Percentiles rank a stretch among this genome's conserved stretches.
Conservation (phyloP, 2,888 invertebrate genomes). For the Allacma fusca region DNA sequence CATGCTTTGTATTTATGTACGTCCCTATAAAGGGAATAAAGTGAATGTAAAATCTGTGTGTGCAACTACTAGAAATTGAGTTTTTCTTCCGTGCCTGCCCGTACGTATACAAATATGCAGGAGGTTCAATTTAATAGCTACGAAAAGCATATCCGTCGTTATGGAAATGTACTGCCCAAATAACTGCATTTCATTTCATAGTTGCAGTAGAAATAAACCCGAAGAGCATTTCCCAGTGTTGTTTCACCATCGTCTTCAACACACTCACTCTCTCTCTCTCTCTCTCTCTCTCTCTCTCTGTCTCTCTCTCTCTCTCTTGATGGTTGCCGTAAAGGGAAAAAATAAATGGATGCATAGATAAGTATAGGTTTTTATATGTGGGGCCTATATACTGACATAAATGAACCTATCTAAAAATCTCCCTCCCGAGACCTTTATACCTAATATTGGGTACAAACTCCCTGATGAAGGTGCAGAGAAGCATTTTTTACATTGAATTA, state of each 20-base stretch:
- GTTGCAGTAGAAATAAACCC: not conserved
- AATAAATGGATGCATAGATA: too few relatives aligned
- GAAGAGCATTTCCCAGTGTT: slow-evolving; percentile 26
- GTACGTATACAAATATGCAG: not conserved
- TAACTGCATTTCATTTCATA: slow-evolving; percentile 21
- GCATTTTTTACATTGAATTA: slow-evolving; percentile 9
- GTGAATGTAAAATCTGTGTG: not conserved
- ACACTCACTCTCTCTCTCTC: too few relatives aligned
- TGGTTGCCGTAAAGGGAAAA: too few relatives aligned
- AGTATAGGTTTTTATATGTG: too few relatives aligned
- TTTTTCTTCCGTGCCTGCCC: not conserved
- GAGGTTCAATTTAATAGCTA: slow-evolving; percentile 28
- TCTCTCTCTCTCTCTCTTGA: too few relatives aligned
- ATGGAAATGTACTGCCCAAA: slow-evolving; percentile 20
- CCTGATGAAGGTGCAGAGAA: not conserved
- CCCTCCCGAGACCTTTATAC: not conserved
- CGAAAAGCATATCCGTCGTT: slow-evolving; percentile 19
- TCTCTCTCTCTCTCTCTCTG: too few relatives aligned
- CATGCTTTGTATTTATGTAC: too few relatives aligned
- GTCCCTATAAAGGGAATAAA: too few relatives aligned
- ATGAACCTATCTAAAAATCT: not conserved
- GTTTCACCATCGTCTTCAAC: slow-evolving; percentile 21
- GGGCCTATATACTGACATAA: too few relatives aligned
- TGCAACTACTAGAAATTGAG: not conserved
- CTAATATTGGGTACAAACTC: slow-evolving; percentile 7